Evolutionary conservation across 2,797 vertebrate genomes (phyloP).

Genomic region (Coluber constrictor): DNA sequence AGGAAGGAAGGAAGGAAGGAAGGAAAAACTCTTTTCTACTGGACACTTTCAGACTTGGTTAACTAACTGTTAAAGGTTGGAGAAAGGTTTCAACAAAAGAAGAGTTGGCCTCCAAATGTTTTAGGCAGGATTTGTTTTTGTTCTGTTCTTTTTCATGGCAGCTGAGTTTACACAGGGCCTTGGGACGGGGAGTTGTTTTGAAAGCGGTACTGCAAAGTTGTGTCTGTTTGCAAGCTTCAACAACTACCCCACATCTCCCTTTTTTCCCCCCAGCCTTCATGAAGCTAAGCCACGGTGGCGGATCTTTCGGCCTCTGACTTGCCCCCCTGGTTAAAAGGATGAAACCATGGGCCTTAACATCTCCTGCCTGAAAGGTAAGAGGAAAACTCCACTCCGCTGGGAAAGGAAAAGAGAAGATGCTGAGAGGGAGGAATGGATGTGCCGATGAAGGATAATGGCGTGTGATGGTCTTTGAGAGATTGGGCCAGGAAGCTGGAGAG

Average conservation of each 20-base stretch:
- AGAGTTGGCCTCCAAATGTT: neutral
- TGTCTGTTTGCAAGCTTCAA: neutral
- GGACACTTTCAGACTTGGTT: neutral
- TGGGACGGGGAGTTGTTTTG: neutral
- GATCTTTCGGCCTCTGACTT: neutral
- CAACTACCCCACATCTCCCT: neutral
- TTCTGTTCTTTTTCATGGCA: neutral
- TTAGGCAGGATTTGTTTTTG: neutral
- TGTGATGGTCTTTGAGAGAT: neutral
- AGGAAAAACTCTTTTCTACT: neutral
- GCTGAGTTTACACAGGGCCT: neutral
- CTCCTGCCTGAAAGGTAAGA: constrained; percentile 75
- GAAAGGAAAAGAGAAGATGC: neutral
- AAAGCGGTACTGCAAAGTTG: accelerated
- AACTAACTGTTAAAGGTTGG: neutral
- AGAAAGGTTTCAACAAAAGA: neutral
- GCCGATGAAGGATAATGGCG: neutral
- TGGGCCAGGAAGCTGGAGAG: neutral
- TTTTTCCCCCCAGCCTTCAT: constrained; percentile 38
- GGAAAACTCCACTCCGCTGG: neutral
- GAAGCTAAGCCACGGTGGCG: neutral
- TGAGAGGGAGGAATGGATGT: neutral
- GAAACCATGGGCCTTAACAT: constrained; percentile 71
- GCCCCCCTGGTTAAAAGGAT: constrained; percentile 52
- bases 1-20: neutral